Base-by-base conservation (phyloP, 2,797 vertebrate species). In the Pterois miles region DNA sequence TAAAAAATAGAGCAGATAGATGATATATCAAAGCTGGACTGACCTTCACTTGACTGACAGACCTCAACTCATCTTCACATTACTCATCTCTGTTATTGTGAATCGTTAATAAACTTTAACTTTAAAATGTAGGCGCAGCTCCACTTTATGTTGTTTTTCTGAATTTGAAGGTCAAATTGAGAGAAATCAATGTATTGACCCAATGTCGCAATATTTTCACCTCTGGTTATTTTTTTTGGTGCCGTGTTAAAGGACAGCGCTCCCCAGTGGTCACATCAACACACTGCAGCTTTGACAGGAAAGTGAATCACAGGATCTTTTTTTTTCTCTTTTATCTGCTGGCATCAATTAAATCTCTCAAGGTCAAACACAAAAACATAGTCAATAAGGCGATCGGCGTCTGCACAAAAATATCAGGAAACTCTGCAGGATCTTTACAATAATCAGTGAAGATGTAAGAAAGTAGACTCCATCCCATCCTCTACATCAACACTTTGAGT, bases 271-370 rank as follows among this genome's bases (percentile, higher is more conserved):
- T 2, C 62, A 22, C 64, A 52, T 6, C 1, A 2, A 33, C 33
- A 20, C 40, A 64, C 22, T 73, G 54, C 76, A 84, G 54, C 63
- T 64, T 48, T 6, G 27, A 54, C 52, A 27, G 50, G 50, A 25
- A 40, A 3, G 38, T 40, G 38, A 40, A 40, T 40, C 38, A 40
- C 38, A 40, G 38, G 6, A 40, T 16, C 43, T 3, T 46, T 31
- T 13, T 10, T 9, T 33, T 31, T 20, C 31, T 65, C 23, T 43
- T 46, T 31, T n/a, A 65, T 9, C 2, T 65, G 20, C 27, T n/a
- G 13, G 7, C 14, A 22, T 33, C 18, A 20, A 46, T 4, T 4
- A 46, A 31, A n/a, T 65, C 20, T 31, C 27, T 65, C 25, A 13
- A 46, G 18, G 25, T 29, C 25, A 64, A 27, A 64, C 36, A 22